Evolutionary conservation across 2,113 vertebrate genomes (phyloP).

Genomic region (Pterocles orientalis): DNA sequence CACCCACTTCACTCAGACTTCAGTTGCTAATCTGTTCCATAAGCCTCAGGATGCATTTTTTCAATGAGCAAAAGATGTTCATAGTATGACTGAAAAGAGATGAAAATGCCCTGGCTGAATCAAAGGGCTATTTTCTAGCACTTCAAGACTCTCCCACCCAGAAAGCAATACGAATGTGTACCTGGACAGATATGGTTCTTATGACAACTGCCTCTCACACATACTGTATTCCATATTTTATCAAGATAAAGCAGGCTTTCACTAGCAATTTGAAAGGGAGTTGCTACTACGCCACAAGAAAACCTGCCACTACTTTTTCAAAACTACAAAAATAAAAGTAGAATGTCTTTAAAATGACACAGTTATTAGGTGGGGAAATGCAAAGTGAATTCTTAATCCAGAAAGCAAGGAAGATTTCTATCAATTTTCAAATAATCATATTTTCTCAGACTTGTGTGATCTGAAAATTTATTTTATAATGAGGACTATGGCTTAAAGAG

Average conservation of each 20-base stretch:
- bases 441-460: background rate
- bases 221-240: background rate
- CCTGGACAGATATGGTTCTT: background rate
- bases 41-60: background rate
- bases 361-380: background rate
- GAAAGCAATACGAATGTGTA: background rate
- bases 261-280: background rate
- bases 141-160: background rate
- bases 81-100: background rate
- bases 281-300: background rate
- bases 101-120: background rate
- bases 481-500: background rate
- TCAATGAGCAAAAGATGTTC: background rate
- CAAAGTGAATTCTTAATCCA: background rate
- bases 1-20: slow-evolving; percentile 14
- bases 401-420: background rate
- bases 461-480: background rate
- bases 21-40: slow-evolving; percentile 9
- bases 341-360: background rate
- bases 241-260: background rate
- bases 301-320: background rate
- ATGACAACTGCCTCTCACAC: background rate
- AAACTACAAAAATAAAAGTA: background rate
- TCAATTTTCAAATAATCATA: background rate
- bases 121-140: background rate